Evolutionary conservation across 2,888 invertebrate species (phyloP).

Genomic region (Cecidostiba fungosa): DNA sequence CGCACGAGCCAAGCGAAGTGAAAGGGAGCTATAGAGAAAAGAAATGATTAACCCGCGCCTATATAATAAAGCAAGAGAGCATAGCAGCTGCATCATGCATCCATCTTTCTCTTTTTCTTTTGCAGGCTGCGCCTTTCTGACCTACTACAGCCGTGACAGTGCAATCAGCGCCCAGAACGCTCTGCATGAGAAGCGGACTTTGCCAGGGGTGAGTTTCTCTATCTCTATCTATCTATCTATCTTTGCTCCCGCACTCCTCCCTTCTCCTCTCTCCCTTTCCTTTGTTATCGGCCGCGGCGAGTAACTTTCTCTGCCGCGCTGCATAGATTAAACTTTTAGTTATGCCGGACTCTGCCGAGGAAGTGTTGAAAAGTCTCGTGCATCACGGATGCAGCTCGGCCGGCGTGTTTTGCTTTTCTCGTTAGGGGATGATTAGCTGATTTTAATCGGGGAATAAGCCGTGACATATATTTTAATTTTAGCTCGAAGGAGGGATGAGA

Average conservation of each 20-base stretch:
- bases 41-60: slow-evolving; percentile 44
- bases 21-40: background rate
- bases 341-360: slow-evolving; percentile 1
- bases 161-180: slow-evolving; percentile 95
- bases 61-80: slow-evolving; percentile 36
- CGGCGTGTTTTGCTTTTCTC: background rate
- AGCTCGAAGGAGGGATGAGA: background rate
- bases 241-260: slow-evolving; percentile 15
- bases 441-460: background rate
- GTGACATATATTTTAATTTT: background rate
- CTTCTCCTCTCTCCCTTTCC: slow-evolving; percentile 41
- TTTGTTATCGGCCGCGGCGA: slow-evolving; percentile 52
- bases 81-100: background rate
- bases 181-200: slow-evolving; percentile 98
- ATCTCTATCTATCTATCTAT: background rate
- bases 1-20: background rate
- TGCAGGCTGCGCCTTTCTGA: slow-evolving; percentile 98
- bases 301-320: slow-evolving; percentile 41
- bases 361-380: slow-evolving; percentile 49
- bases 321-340: slow-evolving; percentile 61
- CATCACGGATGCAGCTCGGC: background rate
- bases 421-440: background rate
- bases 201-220: slow-evolving; percentile 95
- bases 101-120: slow-evolving; percentile 71
- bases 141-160: slow-evolving; percentile 98